Conservation (phyloP, 2,113 vertebrate genomes). For the Phrynocephalus versicolor region DNA sequence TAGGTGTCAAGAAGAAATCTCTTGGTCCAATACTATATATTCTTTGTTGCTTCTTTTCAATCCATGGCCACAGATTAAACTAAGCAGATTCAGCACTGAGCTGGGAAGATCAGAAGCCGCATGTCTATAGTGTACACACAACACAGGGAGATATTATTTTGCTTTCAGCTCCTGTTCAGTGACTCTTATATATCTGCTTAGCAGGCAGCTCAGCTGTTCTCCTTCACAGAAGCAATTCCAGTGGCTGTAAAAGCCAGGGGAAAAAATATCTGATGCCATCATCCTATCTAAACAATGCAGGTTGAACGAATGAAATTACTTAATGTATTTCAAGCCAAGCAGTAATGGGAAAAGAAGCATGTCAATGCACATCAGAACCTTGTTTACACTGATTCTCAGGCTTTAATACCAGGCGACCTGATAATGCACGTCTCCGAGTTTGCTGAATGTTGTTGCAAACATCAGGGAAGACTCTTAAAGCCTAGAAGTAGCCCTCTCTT, state of each 20-base stretch:
- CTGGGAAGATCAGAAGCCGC: conserved; percentile 5
- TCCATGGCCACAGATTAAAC: conserved; percentile 12
- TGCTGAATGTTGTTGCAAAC: neutral
- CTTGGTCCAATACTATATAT: conserved; percentile 28
- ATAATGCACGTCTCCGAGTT: conserved; percentile 36
- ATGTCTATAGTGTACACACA: neutral
- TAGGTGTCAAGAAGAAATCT: conserved; percentile 25
- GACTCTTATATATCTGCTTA: conserved; percentile 40
- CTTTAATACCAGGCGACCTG: conserved; percentile 19
- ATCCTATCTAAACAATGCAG: conserved; percentile 60
- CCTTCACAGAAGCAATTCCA: conserved; percentile 46
- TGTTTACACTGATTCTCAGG: conserved; percentile 39
- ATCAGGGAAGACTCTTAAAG: neutral
- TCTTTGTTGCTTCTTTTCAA: neutral
- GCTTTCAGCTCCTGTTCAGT: neutral
- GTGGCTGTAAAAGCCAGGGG: neutral
- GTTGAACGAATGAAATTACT: conserved; percentile 53
- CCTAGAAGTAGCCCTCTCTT: neutral
- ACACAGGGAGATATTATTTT: accelerated
- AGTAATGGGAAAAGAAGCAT: conserved; percentile 31
- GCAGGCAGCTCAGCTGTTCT: conserved; percentile 55
- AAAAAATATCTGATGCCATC: conserved; percentile 43
- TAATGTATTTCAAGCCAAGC: conserved; percentile 30
- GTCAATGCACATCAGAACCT: conserved; percentile 17
- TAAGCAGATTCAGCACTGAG: neutral